A percentile compares a stretch with the other conserved stretches of the same genome.
These are phyloP conservation scores for Pseudococcus jackbeardsleyi DNA, from an alignment of 2,888 invertebrate genomes.

Conservation along the genomic window DNA sequence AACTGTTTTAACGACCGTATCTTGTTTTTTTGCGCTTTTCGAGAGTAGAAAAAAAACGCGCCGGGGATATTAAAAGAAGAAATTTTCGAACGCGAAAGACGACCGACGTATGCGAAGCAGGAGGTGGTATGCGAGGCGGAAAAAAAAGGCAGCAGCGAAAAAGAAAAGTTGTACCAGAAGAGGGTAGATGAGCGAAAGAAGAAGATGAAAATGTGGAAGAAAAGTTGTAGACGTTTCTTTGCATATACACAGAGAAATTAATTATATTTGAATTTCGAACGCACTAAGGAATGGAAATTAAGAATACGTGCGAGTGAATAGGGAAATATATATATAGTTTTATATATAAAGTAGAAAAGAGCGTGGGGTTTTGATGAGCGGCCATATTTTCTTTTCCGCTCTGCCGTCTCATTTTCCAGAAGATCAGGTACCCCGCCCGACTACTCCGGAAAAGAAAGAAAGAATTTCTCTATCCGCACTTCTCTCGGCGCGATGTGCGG, in stretches of 20 bases:
- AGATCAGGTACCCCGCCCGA: slow-evolving; percentile 62
- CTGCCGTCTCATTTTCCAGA: slow-evolving; percentile 66
- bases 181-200: slow-evolving; percentile 65
- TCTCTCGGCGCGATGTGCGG: slow-evolving; percentile 54
- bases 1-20: slow-evolving; percentile 42
- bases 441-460: slow-evolving; percentile 59
- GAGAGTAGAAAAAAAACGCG: background rate
- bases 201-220: slow-evolving; percentile 65
- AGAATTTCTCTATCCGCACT: slow-evolving; percentile 58
- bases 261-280: slow-evolving; percentile 67
- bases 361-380: slow-evolving; percentile 67
- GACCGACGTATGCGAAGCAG: background rate
- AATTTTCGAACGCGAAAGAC: background rate
- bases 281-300: slow-evolving; percentile 67
- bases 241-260: slow-evolving; percentile 66
- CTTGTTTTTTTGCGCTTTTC: slow-evolving; percentile 27
- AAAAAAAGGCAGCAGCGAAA: slow-evolving; percentile 57
- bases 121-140: slow-evolving; percentile 10
- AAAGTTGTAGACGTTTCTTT: slow-evolving; percentile 66
- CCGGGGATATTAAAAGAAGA: slow-evolving; percentile 47
- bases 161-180: slow-evolving; percentile 62
- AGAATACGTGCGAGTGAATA: slow-evolving; percentile 66
- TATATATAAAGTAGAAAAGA: slow-evolving; percentile 49
- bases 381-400: slow-evolving; percentile 68
- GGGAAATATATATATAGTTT: slow-evolving; percentile 64